These are phyloP conservation scores for Macrotrachela quadricornifera DNA, from an alignment of 1,140 invertebrate species.

Conservation along the genomic window DNA sequence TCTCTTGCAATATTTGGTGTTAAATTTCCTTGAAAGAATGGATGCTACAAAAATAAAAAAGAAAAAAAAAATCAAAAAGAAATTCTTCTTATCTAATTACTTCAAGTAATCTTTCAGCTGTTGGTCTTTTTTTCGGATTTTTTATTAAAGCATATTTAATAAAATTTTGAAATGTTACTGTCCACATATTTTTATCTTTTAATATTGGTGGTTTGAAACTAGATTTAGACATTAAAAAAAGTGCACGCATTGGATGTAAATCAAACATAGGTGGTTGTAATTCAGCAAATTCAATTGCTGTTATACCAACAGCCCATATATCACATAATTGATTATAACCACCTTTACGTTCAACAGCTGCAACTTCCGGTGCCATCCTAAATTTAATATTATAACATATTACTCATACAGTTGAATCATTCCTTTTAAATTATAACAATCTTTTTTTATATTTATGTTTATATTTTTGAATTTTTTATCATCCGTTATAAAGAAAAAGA, in stretches of 20 bases:
- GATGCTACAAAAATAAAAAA: not conserved
- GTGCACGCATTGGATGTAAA: conserved; percentile 81
- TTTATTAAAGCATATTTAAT: conserved; percentile 92
- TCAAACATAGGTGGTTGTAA: conserved; percentile 98
- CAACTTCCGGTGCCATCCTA: conserved; percentile 56
- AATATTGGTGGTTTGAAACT: conserved; percentile 89
- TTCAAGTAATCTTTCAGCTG: conserved; percentile 56
- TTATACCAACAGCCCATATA: conserved; percentile 98
- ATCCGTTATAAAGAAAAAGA: not conserved
- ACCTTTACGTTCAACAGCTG: conserved; percentile 93
- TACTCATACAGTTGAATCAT: not conserved
- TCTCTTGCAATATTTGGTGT: not conserved
- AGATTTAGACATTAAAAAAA: conserved; percentile 96
- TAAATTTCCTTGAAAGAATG: conserved; percentile 1
- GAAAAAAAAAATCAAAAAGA: not conserved
- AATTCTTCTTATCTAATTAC: conserved; percentile 12
- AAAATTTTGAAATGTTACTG: conserved; percentile 67
- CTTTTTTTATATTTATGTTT: not conserved
- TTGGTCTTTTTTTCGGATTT: conserved; percentile 94
- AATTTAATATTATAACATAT: conserved; percentile 10
- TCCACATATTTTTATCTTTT: conserved; percentile 87
- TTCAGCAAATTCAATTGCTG: conserved; percentile 92
- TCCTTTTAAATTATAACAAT: too few species aligned
- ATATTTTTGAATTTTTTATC: not conserved
- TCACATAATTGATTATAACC: conserved; percentile 98